Evolutionary conservation across 2,888 invertebrate species (phyloP).

Genomic region (Unio delphinus): DNA sequence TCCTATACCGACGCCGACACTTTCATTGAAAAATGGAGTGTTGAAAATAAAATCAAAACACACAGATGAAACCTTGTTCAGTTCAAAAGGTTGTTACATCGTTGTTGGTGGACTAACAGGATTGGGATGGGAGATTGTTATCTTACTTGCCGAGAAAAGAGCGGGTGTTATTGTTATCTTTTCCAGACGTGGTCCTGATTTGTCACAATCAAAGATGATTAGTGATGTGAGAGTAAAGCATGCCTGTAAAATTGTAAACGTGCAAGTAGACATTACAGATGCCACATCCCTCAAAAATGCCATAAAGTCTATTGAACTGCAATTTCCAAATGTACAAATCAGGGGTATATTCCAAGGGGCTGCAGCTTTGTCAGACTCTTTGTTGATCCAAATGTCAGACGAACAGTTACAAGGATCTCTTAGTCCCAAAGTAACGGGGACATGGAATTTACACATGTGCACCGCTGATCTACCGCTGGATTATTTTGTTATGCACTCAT

Average conservation of each 20-base stretch:
- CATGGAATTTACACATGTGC: constrained; percentile 49
- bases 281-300: constrained; percentile 20
- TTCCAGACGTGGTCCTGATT: constrained; percentile 20
- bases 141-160: constrained; percentile 27
- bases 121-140: constrained; percentile 45
- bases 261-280: constrained; percentile 40
- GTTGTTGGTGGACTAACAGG: constrained; percentile 50
- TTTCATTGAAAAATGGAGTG: too few species aligned
- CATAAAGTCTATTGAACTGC: constrained; percentile 18
- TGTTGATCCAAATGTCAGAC: constrained; percentile 28
- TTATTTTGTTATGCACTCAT: constrained; percentile 54
- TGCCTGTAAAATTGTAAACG: constrained; percentile 20
- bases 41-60: too few species aligned
- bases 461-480: constrained; percentile 38
- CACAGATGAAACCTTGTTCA: too few species aligned
- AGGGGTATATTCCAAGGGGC: constrained; percentile 55
- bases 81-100: constrained; percentile 9
- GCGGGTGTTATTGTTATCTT: constrained; percentile 39
- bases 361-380: constrained; percentile 39
- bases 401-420: constrained; percentile 31
- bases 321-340: constrained; percentile 14
- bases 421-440: constrained; percentile 49
- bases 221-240: constrained; percentile 7
- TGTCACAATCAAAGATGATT: constrained; percentile 21
- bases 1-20: too few species aligned